phyloP scores from a whole-genome alignment of 2,113 vertebrate genomes.

The Atherinomorus stipes region DNA sequence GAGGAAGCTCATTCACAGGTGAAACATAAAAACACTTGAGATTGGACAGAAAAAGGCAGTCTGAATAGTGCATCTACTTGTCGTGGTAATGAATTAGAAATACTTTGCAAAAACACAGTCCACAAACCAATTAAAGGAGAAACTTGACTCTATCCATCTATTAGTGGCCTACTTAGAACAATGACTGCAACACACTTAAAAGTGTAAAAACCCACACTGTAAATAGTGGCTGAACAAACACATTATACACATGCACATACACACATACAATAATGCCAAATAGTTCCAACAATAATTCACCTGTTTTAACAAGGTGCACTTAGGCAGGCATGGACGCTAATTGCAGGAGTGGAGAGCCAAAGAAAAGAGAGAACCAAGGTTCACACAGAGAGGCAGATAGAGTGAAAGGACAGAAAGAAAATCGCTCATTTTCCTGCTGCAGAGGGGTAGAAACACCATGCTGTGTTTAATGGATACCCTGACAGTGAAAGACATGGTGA shows the following conservation, averaged over 20 bases:
- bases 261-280: constrained; percentile 43
- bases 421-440: constrained; percentile 43
- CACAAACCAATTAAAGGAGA: constrained; percentile 62
- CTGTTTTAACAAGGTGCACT: constrained; percentile 64
- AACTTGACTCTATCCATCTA: constrained; percentile 59
- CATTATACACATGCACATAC: not conserved
- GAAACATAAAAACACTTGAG: constrained; percentile 65
- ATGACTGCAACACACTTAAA: constrained; percentile 25
- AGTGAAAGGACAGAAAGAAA: constrained; percentile 10
- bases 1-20: constrained; percentile 36
- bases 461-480: constrained; percentile 66
- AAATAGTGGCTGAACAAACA: constrained; percentile 1
- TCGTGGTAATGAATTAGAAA: constrained; percentile 64
- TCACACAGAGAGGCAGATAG: constrained; percentile 29
- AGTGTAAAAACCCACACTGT: constrained; percentile 1
- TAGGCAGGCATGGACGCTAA: constrained; percentile 43
- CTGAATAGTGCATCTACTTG: constrained; percentile 52
- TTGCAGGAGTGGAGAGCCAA: constrained; percentile 32
- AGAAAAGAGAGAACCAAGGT: constrained; percentile 23
- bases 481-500: constrained; percentile 59
- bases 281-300: constrained; percentile 55
- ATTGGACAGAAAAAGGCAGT: constrained; percentile 61
- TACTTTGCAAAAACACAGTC: constrained; percentile 61
- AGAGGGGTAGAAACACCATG: constrained; percentile 48
- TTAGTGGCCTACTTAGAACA: constrained; percentile 43